Conservation (phyloP, 2,888 invertebrate genomes). For the Schrankia costaestrigalis region DNA sequence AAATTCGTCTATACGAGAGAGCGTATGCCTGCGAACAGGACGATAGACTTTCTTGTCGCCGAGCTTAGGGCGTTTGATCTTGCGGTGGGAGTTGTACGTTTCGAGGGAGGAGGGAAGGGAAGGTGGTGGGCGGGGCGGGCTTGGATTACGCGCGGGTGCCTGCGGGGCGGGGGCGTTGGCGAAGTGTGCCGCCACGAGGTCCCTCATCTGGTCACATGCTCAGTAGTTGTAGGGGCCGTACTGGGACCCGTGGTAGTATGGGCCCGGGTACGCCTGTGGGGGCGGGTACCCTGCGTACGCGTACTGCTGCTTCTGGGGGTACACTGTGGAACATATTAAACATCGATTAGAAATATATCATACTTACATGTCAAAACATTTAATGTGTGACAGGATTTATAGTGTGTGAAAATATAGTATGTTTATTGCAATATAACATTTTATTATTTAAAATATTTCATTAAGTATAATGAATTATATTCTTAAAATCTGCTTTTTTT, state of each 20-base stretch:
- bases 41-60: slow-evolving; percentile 65
- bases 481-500: too few relatives aligned
- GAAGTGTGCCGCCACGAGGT: slow-evolving; percentile 70
- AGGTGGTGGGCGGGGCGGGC: slow-evolving; percentile 30
- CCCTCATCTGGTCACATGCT: slow-evolving; percentile 80
- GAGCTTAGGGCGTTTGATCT: slow-evolving; percentile 52
- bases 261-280: slow-evolving; percentile 90
- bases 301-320: slow-evolving; percentile 96
- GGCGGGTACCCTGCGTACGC: slow-evolving; percentile 94
- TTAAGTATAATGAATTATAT: too few relatives aligned
- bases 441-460: too few relatives aligned
- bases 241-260: slow-evolving; percentile 95
- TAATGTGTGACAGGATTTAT: too few relatives aligned
- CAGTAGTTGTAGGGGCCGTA: slow-evolving; percentile 97
- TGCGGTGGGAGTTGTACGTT: slow-evolving; percentile 73
- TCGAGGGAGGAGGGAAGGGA: slow-evolving; percentile 47
- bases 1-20: slow-evolving; percentile 71
- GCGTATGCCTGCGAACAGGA: slow-evolving; percentile 58
- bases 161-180: slow-evolving; percentile 72
- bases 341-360: neutral
- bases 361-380: neutral
- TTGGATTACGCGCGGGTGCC: slow-evolving; percentile 68
- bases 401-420: too few relatives aligned
- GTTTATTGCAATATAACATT: too few relatives aligned
- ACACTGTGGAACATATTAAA: slow-evolving; percentile 81